A percentile compares a stretch with the other conserved stretches of the same genome.
Evolutionary conservation across 2,797 vertebrate species (phyloP).

Genomic region (Acanthurus leucopareius): DNA sequence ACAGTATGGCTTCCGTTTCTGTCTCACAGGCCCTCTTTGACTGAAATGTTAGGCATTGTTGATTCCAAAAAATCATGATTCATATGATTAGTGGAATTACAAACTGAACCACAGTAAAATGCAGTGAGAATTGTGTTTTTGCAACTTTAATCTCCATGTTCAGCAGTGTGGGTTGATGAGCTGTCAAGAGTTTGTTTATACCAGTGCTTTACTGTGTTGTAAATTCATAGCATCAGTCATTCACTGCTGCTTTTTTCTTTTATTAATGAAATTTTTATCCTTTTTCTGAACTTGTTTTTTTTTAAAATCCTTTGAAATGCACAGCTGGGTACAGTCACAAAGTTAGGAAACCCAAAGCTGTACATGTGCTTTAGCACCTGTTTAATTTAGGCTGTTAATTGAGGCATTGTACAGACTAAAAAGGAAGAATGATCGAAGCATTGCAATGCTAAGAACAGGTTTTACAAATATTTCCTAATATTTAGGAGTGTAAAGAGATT

Average conservation of each 20-base stretch:
- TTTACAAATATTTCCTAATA: constrained; percentile 78
- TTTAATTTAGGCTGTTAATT: not conserved
- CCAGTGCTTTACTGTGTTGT: constrained; percentile 14
- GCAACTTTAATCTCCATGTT: not conserved
- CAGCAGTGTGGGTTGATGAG: constrained; percentile 5
- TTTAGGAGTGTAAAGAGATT: constrained; percentile 75
- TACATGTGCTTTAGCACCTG: constrained; percentile 3
- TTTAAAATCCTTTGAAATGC: constrained; percentile 5
- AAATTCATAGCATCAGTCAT: constrained; percentile 7
- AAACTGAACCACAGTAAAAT: constrained; percentile 15
- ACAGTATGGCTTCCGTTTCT: not conserved
- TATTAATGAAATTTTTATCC: constrained; percentile 18
- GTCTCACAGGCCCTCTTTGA: not conserved
- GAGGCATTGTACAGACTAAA: constrained; percentile 9
- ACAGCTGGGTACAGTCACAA: constrained; percentile 27
- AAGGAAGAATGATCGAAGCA: not conserved
- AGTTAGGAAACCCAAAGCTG: constrained; percentile 23
- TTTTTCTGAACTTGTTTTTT: constrained; percentile 11
- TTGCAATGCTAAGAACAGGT: constrained; percentile 19
- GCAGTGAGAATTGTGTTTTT: not conserved
- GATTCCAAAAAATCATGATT: constrained; percentile 9
- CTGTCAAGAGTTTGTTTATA: constrained; percentile 32
- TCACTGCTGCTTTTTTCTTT: constrained; percentile 22
- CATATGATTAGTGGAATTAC: not conserved
- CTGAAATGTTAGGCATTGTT: not conserved